phyloP scores from a whole-genome alignment of 1,140 invertebrate genomes.

The Anagrus nilaparvatae region DNA sequence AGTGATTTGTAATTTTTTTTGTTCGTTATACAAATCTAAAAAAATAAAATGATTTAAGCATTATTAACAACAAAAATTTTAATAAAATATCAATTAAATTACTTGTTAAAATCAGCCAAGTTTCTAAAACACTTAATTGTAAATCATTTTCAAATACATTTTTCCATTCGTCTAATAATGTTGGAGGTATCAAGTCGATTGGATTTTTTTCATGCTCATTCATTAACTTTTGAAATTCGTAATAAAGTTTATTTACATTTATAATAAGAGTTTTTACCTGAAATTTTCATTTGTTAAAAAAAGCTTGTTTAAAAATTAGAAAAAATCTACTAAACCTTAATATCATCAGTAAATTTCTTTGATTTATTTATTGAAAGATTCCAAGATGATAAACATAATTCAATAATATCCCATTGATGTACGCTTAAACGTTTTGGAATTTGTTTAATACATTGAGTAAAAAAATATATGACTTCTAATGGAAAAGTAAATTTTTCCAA shows the following conservation, averaged over 20 bases:
- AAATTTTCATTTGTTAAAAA: slow-evolving; percentile 10
- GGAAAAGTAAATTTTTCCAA: slow-evolving; percentile 32
- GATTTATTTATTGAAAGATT: slow-evolving; percentile 41
- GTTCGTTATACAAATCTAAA: slow-evolving; percentile 25
- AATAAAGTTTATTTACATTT: slow-evolving; percentile 43
- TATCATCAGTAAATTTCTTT: slow-evolving; percentile 29
- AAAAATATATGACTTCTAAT: slow-evolving; percentile 35
- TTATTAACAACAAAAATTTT: background rate
- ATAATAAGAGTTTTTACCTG: slow-evolving; percentile 42
- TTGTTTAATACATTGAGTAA: slow-evolving; percentile 27
- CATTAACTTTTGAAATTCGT: slow-evolving; percentile 38
- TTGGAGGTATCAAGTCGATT: slow-evolving; percentile 35
- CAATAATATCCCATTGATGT: slow-evolving; percentile 54
- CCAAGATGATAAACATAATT: slow-evolving; percentile 56
- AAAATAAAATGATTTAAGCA: slow-evolving; percentile 1
- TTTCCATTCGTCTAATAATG: slow-evolving; percentile 49
- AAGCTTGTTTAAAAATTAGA: background rate
- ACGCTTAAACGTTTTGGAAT: slow-evolving; percentile 36
- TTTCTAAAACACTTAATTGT: slow-evolving; percentile 40
- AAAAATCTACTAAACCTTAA: slow-evolving; percentile 30
- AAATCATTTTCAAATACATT: slow-evolving; percentile 45
- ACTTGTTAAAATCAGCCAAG: slow-evolving; percentile 40
- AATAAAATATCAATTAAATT: slow-evolving; percentile 12
- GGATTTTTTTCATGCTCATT: slow-evolving; percentile 37
- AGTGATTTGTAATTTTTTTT: slow-evolving; percentile 19